These are phyloP conservation scores for Tribolium freemani DNA, from an alignment of 2,888 invertebrate genomes.

Conservation along the genomic window DNA sequence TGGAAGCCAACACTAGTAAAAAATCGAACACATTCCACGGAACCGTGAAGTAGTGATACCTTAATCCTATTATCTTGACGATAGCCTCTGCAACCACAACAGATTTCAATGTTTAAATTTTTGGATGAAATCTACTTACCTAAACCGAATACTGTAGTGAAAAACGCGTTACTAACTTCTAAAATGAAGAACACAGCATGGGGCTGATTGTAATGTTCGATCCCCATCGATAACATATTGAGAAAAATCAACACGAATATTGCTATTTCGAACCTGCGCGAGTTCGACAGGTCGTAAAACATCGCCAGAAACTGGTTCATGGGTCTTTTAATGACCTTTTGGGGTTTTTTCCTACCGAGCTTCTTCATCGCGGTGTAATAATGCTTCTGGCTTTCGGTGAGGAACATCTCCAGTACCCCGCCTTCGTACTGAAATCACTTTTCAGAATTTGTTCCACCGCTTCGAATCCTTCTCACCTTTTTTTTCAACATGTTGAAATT, in stretches of 20 bases:
- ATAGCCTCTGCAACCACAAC: constrained; percentile 80
- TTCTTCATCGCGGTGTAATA: constrained; percentile 99
- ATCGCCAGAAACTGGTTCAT: constrained; percentile 93
- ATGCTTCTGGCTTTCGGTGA: constrained; percentile 93
- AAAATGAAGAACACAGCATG: constrained; percentile 91
- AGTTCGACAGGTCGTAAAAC: constrained; percentile 97
- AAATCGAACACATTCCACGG: constrained; percentile 98
- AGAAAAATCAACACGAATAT: constrained; percentile 96
- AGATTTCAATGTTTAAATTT: not conserved
- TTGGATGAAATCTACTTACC: constrained; percentile 69
- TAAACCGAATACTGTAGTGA: constrained; percentile 93
- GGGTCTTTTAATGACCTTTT: constrained; percentile 96
- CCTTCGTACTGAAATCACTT: constrained; percentile 90
- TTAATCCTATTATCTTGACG: constrained; percentile 93
- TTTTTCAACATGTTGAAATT: constrained; percentile 99
- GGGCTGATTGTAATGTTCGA: constrained; percentile 94
- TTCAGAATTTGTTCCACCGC: not conserved
- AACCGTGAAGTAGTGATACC: constrained; percentile 96
- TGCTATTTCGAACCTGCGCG: constrained; percentile 94
- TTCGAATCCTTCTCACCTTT: constrained; percentile 76
- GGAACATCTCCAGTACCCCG: constrained; percentile 96
- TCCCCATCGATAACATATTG: constrained; percentile 97
- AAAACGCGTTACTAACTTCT: constrained; percentile 96
- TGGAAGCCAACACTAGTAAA: constrained; percentile 91
- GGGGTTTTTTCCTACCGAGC: constrained; percentile 95